Evolutionary conservation across 2,797 vertebrate species (phyloP).

Genomic region (Lophotriccus pileatus): DNA sequence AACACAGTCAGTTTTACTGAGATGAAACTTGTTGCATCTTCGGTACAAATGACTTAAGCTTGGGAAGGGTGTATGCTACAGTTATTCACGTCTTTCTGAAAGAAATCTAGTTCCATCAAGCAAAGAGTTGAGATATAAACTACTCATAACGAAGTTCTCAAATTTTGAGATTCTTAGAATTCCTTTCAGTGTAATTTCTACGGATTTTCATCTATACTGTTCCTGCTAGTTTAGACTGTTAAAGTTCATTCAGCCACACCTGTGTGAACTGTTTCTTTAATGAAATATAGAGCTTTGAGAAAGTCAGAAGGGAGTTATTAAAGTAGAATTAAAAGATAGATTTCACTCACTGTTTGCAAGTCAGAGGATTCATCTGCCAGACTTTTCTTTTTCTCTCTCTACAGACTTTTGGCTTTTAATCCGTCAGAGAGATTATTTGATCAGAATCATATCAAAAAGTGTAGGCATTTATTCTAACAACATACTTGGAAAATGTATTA

Average conservation of each 20-base stretch:
- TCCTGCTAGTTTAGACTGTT: neutral
- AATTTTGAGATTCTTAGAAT: neutral
- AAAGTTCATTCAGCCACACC: neutral
- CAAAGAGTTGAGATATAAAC: neutral
- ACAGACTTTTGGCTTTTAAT: constrained; percentile 7
- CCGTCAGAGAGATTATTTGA: constrained; percentile 12
- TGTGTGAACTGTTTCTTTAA: neutral
- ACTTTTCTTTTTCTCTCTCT: neutral
- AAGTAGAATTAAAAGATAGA: constrained; percentile 16
- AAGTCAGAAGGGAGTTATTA: neutral
- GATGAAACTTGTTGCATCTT: constrained; percentile 6
- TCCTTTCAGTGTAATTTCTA: neutral
- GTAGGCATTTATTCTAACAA: neutral
- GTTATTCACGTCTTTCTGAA: neutral
- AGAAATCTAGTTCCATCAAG: constrained; percentile 4
- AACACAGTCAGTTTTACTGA: neutral
- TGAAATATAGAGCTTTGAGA: neutral
- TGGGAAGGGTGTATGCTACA: neutral
- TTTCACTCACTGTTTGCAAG: neutral
- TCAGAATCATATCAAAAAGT: neutral
- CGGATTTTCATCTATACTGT: neutral
- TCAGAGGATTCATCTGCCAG: neutral
- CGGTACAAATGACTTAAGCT: neutral
- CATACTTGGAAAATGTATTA: neutral
- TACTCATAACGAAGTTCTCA: neutral